These are phyloP conservation scores for Polypterus senegalus DNA, from an alignment of 2,113 vertebrate species.

Conservation along the genomic window DNA sequence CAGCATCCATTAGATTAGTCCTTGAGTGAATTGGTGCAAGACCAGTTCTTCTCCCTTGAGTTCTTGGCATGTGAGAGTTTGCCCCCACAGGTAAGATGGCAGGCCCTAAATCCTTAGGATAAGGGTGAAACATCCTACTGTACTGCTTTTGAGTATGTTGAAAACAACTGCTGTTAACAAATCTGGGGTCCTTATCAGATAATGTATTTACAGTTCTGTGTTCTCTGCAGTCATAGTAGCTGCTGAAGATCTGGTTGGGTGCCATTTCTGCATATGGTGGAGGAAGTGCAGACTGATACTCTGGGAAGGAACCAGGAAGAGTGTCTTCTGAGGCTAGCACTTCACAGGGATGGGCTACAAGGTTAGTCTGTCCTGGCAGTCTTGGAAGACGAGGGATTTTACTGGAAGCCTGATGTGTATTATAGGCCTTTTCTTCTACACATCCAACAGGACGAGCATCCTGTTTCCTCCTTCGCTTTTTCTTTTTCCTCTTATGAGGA, in stretches of 20 bases:
- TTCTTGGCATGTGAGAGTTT: slow-evolving; percentile 31
- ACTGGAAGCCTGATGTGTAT: slow-evolving; percentile 40
- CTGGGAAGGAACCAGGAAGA: slow-evolving; percentile 43
- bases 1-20: slow-evolving; percentile 80
- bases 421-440: slow-evolving; percentile 22
- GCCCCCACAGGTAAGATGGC: slow-evolving; percentile 24
- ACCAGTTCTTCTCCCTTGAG: slow-evolving; percentile 41
- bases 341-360: slow-evolving; percentile 50
- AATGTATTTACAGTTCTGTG: slow-evolving; percentile 42
- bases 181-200: slow-evolving; percentile 30
- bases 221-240: slow-evolving; percentile 17
- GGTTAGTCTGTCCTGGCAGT: slow-evolving; percentile 62
- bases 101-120: slow-evolving; percentile 11
- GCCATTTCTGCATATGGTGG: slow-evolving; percentile 29
- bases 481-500: slow-evolving; percentile 77
- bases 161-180: neutral
- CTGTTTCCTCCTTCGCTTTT: slow-evolving; percentile 73
- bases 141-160: slow-evolving; percentile 32
- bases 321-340: slow-evolving; percentile 35
- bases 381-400: slow-evolving; percentile 69
- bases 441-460: slow-evolving; percentile 37
- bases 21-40: slow-evolving; percentile 74
- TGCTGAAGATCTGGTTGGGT: slow-evolving; percentile 15
- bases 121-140: slow-evolving; percentile 19
- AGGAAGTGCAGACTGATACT: slow-evolving; percentile 26